These are phyloP conservation scores for Xiphorhynchus erythropygius DNA, from an alignment of 2,797 vertebrate genomes.

Conservation along the genomic window DNA sequence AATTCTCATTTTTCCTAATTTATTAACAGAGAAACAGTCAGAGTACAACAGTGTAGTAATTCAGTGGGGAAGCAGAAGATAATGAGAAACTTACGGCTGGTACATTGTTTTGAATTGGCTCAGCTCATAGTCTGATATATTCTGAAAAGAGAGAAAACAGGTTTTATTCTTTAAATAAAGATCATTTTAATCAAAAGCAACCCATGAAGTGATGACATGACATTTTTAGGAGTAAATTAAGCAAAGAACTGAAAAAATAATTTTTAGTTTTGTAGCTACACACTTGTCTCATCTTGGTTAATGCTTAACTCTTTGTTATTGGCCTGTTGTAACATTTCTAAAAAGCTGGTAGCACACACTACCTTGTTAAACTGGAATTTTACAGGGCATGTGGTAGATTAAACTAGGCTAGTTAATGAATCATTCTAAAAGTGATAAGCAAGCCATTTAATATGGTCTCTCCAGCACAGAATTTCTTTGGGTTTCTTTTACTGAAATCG, in stretches of 20 bases:
- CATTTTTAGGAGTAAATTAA: background rate
- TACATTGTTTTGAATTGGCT: slow-evolving; percentile 82
- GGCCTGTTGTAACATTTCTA: background rate
- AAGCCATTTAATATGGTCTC: background rate
- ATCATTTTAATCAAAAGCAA: background rate
- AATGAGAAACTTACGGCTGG: slow-evolving; percentile 81
- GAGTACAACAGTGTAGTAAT: background rate
- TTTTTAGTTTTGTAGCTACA: background rate
- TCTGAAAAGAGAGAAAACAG: slow-evolving; percentile 73
- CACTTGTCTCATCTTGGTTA: slow-evolving; percentile 33
- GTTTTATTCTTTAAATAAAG: background rate
- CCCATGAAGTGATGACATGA: background rate
- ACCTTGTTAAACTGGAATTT: slow-evolving; percentile 20
- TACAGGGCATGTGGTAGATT: background rate
- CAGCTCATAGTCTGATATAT: slow-evolving; percentile 77
- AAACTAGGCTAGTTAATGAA: slow-evolving; percentile 56
- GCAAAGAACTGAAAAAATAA: background rate
- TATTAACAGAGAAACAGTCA: background rate
- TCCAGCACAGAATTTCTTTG: background rate
- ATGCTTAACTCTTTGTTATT: slow-evolving; percentile 56
- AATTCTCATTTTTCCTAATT: background rate
- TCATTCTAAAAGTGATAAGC: slow-evolving; percentile 14
- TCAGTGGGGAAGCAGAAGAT: background rate
- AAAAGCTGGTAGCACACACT: background rate
- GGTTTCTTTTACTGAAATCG: background rate